phyloP scores from a whole-genome alignment of 2,888 invertebrate species.

The Cheilosia soror region DNA sequence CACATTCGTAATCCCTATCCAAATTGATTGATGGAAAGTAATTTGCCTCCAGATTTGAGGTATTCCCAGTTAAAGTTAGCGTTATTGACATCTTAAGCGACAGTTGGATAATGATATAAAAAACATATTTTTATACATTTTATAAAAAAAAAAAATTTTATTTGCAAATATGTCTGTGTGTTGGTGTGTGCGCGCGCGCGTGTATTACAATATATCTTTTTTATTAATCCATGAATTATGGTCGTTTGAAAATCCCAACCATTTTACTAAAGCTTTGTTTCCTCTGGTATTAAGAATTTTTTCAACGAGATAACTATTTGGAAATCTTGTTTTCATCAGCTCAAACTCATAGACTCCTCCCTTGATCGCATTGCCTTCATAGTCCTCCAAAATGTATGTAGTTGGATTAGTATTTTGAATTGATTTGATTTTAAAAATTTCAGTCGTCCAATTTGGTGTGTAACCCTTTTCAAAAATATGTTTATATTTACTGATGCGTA shows the following conservation, averaged over 20 bases:
- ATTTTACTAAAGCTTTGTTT: constrained; percentile 75
- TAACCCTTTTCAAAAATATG: constrained; percentile 50
- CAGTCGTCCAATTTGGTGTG: constrained; percentile 67
- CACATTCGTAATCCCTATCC: no score
- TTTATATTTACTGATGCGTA: constrained; percentile 50
- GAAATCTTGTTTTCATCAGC: no score
- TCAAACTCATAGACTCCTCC: no score
- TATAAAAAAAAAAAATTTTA: background rate
- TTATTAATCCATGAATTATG: constrained; percentile 78
- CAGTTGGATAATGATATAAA: background rate
- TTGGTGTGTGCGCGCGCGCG: constrained; percentile 1
- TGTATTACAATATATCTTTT: constrained; percentile 41
- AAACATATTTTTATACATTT: background rate
- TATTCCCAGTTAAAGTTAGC: no score
- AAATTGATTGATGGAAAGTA: no score
- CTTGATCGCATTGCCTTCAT: constrained; percentile 47
- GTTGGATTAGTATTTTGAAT: constrained; percentile 77
- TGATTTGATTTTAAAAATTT: constrained; percentile 77
- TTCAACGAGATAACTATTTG: constrained; percentile 76
- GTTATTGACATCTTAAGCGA: no score
- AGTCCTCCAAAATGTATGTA: constrained; percentile 77
- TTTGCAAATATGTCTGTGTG: background rate
- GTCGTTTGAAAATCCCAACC: constrained; percentile 76
- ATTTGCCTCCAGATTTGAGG: no score
- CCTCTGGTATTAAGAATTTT: constrained; percentile 77